Base-by-base conservation (phyloP, 1,140 invertebrate species). In the Campoletis sonorensis region DNA sequence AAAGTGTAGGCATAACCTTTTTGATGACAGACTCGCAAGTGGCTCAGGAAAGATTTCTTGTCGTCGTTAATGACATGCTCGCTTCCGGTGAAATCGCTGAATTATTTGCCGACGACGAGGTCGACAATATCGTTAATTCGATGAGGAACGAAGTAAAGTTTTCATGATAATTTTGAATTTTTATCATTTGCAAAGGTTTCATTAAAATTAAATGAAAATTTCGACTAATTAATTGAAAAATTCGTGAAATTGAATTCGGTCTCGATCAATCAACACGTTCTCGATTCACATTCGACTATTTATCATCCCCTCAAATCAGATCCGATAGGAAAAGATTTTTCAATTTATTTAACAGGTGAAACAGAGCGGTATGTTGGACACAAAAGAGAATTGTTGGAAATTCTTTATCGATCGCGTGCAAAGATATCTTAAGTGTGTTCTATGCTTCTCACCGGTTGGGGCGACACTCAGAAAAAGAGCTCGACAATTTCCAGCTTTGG, bases 1-100 rank as follows among this genome's bases (percentile, higher is more conserved):
- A 98, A 91, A 96, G 95, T 87, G 94, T 98, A 0, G 96, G 97
- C 3, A 96, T 95, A 27, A 95, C 98, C 70, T 98, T 98, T 89
- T 89, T 99, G 5, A 97, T 99, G 96, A 98, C 97, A 0, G 98
- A 99, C 90, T 97, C 97, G 0, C 98, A 99, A 91, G 96, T 97
- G 0, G 95, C 97, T 0, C 96, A 98, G 79, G 98, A 99, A 90
- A 94, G 94, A 81, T 99, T 98, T 90, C 92, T 99, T 4, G 98
- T 99, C 3, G 93, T 98, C 4, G 96, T 99, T 23, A 99, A 99
- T 89, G 98, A 99, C 89, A 94, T 99, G 90, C 91, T 99, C 23
- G 97, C 98, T 0, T 98, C 97, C 0, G 98, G 98, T 15, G 98
- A 99, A 90, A 97, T 99, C 79, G 95, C 97, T 1, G 97, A 98